Base-by-base conservation (phyloP, 1,140 invertebrate genomes). In the Penaeus indicus region DNA sequence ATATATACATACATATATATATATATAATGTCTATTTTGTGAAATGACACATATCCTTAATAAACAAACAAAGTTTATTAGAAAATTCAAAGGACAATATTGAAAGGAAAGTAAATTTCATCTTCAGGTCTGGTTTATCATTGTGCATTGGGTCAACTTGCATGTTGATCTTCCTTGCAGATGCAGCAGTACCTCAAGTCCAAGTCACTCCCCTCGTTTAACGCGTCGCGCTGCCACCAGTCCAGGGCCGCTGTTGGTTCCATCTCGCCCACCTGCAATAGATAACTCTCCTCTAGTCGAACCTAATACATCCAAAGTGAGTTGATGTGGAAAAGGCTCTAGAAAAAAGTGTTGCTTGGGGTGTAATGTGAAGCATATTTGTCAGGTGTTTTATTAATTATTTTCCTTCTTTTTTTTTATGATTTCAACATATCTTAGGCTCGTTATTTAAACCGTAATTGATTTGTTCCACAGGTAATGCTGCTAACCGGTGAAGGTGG, bases 401-500 rank as follows among this genome's bases (percentile, higher is more conserved):
- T 16, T 54, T 54, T 54, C 16, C 10, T 54, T 54, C 2, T 89
- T 47, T 91, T 77, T 77, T 63, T 54, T 21, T 69, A 22, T 67
- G 7, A 64, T 42, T 13, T 61, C 11, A 64, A 67, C 8, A n/a
- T 84, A 19, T 62, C 7, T 54, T 54, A 54, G 1, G 10, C 11
- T 72, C 0, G 38, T 42, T 83, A 72, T 38, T 47, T 7, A 80
- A 75, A 32, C 13, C 38, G 22, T 90, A 21, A 61, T 42, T 88
- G 54, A 80, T 82, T 86, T 32, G 77, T 63, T 90, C 77, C 91
- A 18, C 69, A 92, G 92, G 92, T 93, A 62, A 92, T 92, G 42
- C 93, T 96, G 16, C 93, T 97, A 69, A 97, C 97, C n/a, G 96
- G 96, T 88, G 97, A 97, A 94, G 97, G 97, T 72, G 97, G 97